These are phyloP conservation scores for Panzeria rudis DNA, from an alignment of 2,888 invertebrate species.

Conservation along the genomic window DNA sequence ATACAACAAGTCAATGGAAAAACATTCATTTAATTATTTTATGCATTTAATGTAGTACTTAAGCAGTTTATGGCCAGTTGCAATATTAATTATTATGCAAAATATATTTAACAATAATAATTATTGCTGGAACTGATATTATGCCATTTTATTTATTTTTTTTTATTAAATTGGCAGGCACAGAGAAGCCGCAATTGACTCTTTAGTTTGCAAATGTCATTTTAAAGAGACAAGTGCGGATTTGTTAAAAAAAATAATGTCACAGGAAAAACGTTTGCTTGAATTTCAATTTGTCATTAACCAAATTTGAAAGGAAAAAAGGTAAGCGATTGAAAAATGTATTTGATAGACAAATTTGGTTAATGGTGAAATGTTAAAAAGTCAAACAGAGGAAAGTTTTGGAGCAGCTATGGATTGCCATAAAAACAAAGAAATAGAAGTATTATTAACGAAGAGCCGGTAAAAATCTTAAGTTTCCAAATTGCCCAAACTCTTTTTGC, in stretches of 20 bases:
- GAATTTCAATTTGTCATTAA: constrained; percentile 20
- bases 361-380: neutral
- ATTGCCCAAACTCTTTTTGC: no score
- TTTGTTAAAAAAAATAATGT: constrained; percentile 5
- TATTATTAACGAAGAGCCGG: no score
- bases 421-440: neutral
- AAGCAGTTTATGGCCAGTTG: constrained; percentile 10
- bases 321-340: neutral
- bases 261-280: constrained; percentile 51
- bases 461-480: no score
- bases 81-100: constrained; percentile 46
- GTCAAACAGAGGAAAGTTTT: neutral
- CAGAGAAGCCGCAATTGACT: constrained; percentile 47
- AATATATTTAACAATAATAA: constrained; percentile 35
- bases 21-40: constrained; percentile 19
- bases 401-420: neutral
- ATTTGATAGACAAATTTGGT: neutral
- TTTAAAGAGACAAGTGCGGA: constrained; percentile 38
- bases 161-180: constrained; percentile 39
- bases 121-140: neutral
- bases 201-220: constrained; percentile 29
- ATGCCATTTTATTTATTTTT: neutral
- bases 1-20: constrained; percentile 16
- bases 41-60: constrained; percentile 18
- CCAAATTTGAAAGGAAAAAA: constrained; percentile 6